Conservation (phyloP, 2,888 invertebrate species). For the Mactromeris polynyma region DNA sequence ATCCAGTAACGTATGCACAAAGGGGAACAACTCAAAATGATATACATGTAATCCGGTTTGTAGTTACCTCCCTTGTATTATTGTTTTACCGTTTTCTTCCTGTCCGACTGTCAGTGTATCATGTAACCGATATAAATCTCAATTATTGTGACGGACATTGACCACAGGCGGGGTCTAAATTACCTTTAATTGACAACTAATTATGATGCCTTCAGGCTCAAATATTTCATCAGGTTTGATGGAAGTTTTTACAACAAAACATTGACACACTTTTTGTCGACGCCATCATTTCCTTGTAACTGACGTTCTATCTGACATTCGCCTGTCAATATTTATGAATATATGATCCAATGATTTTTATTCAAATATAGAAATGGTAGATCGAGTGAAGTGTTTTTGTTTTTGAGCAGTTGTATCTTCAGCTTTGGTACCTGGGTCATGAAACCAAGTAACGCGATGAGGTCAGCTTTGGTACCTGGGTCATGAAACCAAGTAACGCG, state of each 20-base stretch:
- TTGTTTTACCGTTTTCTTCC: neutral
- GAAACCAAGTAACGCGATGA: neutral
- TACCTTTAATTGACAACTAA: constrained; percentile 57
- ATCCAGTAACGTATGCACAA: neutral
- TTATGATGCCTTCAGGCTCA: constrained; percentile 37
- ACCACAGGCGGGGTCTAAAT: constrained; percentile 44
- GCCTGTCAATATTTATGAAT: neutral
- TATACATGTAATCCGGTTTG: neutral
- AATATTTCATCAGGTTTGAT: constrained; percentile 32
- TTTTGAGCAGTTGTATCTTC: neutral
- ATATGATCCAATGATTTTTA: neutral
- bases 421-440: neutral
- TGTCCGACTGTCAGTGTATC: constrained; percentile 33
- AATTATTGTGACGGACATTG: constrained; percentile 47
- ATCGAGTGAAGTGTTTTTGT: neutral
- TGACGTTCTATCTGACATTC: neutral
- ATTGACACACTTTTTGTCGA: constrained; percentile 13
- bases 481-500: neutral
- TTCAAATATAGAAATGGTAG: neutral
- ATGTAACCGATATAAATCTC: constrained; percentile 46
- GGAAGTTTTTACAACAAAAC: constrained; percentile 11
- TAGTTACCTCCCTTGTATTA: constrained; percentile 17
- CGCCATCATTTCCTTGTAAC: neutral
- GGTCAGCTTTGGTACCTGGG: neutral
- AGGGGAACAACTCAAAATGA: neutral